Base-by-base conservation (phyloP, 2,113 vertebrate genomes). In the Phrynosoma blainvillii region DNA sequence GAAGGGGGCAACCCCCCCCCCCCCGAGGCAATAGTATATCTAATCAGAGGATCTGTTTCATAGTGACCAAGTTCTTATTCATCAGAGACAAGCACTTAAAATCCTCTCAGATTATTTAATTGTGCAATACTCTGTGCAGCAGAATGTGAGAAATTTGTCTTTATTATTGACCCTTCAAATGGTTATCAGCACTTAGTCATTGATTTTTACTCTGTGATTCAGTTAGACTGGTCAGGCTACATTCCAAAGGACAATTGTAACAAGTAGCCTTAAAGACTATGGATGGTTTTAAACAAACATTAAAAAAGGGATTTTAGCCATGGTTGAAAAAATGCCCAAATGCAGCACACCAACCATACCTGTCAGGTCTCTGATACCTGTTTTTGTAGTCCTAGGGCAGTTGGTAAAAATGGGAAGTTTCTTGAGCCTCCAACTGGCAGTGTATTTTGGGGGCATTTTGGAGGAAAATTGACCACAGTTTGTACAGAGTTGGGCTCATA, bases 121-220 rank as follows among this genome's bases (percentile, higher is more conserved):
- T 94, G 90, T 94, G 88, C 85, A 94, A 95, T 92, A 36, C 42
- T n/a, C 1, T 84, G 81, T 91, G 77, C 54, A 88, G 13, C 52
- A 77, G 68, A 70, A 12, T 12, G 16, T 90, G 20, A 84, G 90
- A 74, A 89, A 91, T 76, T 62, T 12, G 23, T 12, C 2, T 32
- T 95, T 90, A 85, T 92, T 91, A 82, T 13, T 81, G 79, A 54
- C 70, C 89, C 54, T 87, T 79, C 27, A 65, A 52, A 9, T 25
- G 85, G 47, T 74, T 62, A 32, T 71, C 36, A 7, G 0, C 88
- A 54, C 59, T 90, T 80, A 89, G 86, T 94, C 84, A 92, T 52
- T 0, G 0, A 66, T 86, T 91, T 42, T 85, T 79, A 65, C 74
- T 92, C 30, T 20, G 4, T 23, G n/a, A 36, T 30, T 32, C 47